Evolutionary conservation across 1,140 invertebrate species (phyloP), one percentile per base, ranked within the genome.

Genomic region (Tenebrio molitor): DNA sequence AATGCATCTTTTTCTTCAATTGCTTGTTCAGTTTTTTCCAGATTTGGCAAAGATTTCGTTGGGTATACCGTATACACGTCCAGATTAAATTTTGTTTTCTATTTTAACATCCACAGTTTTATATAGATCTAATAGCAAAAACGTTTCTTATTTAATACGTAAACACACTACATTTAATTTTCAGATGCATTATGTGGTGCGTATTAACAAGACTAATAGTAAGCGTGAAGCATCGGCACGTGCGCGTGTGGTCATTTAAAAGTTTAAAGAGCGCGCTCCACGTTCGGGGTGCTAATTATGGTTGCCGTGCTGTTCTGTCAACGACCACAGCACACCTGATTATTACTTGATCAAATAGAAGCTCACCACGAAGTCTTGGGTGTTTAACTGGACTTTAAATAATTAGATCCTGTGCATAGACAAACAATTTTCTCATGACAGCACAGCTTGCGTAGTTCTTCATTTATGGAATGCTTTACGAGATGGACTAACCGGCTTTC

Each of bases 251-350:
- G 74, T 65, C 70, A 73, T 75, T 75, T 75, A 75, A 75, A 75
- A 73, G 66, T 75, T 73, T 75, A 75, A 75, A 75, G 74, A 75
- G 71, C 74, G 66, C 29, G 65, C 66, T 58, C 53, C 70, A 69
- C 67, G 70, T 75, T 65, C 58, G 67, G 74, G 74, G 74, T 75
- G 74, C 62, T 75, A 75, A 75, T 75, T 75, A 72, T 50, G 67
- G 50, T 65, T 69, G 74, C 70, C 66, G 74, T 34, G 66, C 58
- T 69, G 19, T 65, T 74, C 72, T 74, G 74, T 75, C 74, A 75
- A 75, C 69, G 69, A 73, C 74, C 74, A 75, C 44, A 63, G 58
- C n/a, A 73, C 58, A 75, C 71, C 71, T 68, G 70, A 69, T 73
- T 73, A 75, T 75, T 75, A 72, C 41, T 75, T 75, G 39, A 75